Evolutionary conservation across 2,113 vertebrate genomes (phyloP).

Genomic region (Actinemys pallida): DNA sequence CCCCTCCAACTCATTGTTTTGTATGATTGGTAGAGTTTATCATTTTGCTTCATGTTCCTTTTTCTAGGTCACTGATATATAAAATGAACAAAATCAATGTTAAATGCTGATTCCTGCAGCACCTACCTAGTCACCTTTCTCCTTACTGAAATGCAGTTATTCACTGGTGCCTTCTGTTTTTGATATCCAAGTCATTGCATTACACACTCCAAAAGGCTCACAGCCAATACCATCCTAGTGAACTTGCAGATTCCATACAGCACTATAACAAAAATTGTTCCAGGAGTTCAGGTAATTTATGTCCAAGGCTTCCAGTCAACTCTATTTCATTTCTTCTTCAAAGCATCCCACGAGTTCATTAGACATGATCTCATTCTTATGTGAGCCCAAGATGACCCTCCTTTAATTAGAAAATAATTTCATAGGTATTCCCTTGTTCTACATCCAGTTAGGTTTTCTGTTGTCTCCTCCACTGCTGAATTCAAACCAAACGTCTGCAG

Average conservation of each 20-base stretch:
- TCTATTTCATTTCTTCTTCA: conserved; percentile 21
- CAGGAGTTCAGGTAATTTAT: neutral
- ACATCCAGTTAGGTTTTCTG: neutral
- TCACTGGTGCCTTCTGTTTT: neutral
- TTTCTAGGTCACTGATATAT: neutral
- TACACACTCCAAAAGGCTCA: neutral
- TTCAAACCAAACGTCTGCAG: neutral
- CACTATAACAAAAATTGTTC: conserved; percentile 6
- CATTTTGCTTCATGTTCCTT: neutral
- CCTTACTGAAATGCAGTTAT: neutral
- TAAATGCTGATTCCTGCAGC: fast-evolving
- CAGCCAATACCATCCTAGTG: fast-evolving
- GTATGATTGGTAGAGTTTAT: neutral
- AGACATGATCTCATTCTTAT: fast-evolving
- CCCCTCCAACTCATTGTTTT: neutral
- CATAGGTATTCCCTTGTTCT: neutral
- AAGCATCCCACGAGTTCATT: neutral
- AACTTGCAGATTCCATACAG: neutral
- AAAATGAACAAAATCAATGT: neutral
- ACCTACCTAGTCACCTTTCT: neutral
- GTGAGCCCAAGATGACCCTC: neutral
- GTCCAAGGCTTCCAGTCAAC: conserved; percentile 18
- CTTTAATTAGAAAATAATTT: neutral
- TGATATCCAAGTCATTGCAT: neutral
- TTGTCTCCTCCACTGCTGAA: neutral